phyloP scores from a whole-genome alignment of 2,797 vertebrate species.

The Halcyon chelicuti region DNA sequence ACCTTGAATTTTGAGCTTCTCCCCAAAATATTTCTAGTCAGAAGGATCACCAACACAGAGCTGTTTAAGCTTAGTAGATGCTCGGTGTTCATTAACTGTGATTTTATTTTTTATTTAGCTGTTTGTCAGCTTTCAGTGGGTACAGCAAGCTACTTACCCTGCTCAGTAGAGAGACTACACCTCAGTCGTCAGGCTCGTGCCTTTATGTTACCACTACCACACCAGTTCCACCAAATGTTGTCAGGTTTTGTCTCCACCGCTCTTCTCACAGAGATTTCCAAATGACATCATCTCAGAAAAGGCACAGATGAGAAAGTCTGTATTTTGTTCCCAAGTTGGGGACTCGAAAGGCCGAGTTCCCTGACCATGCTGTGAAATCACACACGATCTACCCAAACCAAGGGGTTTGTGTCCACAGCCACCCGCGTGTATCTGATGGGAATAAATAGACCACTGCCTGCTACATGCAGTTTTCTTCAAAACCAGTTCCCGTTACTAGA shows the following conservation, averaged over 20 bases:
- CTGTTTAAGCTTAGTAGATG: background rate
- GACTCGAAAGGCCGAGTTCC: background rate
- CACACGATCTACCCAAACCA: background rate
- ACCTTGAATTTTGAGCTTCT: background rate
- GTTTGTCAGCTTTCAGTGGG: background rate
- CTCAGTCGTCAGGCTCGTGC: fast-evolving
- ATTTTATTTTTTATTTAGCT: background rate
- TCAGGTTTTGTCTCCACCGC: background rate
- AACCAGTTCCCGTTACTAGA: background rate
- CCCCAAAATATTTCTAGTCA: fast-evolving
- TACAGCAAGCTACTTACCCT: background rate
- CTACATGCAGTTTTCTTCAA: background rate
- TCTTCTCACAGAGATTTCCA: background rate
- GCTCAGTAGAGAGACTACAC: background rate
- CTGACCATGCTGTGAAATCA: background rate
- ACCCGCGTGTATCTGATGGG: fast-evolving
- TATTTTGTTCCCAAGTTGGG: background rate
- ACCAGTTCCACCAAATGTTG: background rate
- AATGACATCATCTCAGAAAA: background rate
- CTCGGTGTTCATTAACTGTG: background rate
- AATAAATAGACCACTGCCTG: background rate
- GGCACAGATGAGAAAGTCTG: background rate
- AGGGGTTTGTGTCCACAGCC: background rate
- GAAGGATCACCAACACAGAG: background rate
- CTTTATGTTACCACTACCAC: background rate